Conservation (phyloP, 2,113 vertebrate species). For the Zootoca vivipara region DNA sequence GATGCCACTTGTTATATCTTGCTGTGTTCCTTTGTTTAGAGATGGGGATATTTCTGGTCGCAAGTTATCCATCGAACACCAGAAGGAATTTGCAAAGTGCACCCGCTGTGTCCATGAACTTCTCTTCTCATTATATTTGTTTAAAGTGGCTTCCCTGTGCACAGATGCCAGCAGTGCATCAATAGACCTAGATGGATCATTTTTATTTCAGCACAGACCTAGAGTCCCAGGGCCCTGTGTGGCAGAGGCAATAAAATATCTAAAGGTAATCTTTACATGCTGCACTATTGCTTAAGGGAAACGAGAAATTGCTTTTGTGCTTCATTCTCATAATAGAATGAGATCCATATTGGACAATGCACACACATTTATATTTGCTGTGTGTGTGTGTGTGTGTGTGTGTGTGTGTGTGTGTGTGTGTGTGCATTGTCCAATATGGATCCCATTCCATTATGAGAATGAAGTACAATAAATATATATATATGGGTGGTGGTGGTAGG, state of each 20-base stretch:
- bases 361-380: conserved; percentile 15
- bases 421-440: too few relatives aligned
- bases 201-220: background rate
- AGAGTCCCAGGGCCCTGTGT: background rate
- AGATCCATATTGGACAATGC: conserved; percentile 13
- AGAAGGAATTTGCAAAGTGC: conserved; percentile 5
- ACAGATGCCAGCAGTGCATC: conserved; percentile 8
- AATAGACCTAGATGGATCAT: background rate
- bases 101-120: background rate
- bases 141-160: conserved; percentile 13
- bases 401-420: too few relatives aligned
- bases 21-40: conserved; percentile 6
- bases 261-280: conserved; percentile 7
- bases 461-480: too few relatives aligned
- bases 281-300: conserved; percentile 26
- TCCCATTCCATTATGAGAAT: too few relatives aligned
- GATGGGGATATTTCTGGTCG: background rate
- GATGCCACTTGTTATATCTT: conserved; percentile 13
- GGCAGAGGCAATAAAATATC: background rate
- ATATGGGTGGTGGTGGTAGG: background rate
- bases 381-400: too few relatives aligned
- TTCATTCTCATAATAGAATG: conserved; percentile 12
- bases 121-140: conserved; percentile 29
- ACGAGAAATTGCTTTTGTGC: conserved; percentile 43
- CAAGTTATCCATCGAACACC: background rate